Conservation (phyloP, 2,888 invertebrate species). For the Prosopocoilus inquinatus region DNA sequence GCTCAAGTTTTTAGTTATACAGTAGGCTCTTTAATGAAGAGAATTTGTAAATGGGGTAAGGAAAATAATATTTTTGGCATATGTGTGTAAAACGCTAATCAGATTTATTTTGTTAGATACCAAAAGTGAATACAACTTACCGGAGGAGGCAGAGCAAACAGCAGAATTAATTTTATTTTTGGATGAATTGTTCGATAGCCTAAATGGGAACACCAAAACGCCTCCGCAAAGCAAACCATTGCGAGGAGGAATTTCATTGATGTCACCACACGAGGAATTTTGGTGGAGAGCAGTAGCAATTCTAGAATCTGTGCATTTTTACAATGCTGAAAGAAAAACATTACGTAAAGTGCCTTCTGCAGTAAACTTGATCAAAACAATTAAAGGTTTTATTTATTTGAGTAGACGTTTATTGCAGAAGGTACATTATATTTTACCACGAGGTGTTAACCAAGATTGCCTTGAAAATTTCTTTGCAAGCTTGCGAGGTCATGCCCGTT, state of each 20-base stretch:
- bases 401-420: not conserved
- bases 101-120: not conserved
- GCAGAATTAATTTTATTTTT: not conserved
- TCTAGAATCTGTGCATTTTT: not conserved
- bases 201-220: not conserved
- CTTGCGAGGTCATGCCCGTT: no score
- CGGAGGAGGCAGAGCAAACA: not conserved
- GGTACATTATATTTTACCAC: not conserved
- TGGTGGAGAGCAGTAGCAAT: not conserved
- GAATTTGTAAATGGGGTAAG: slow-evolving; percentile 9
- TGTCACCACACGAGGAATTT: not conserved
- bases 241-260: not conserved
- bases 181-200: not conserved
- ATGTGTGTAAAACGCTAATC: no score
- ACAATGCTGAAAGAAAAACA: not conserved
- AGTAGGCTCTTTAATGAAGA: slow-evolving; percentile 9
- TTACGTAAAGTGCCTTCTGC: not conserved
- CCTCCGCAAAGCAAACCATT: not conserved
- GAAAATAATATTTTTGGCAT: no score
- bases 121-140: not conserved
- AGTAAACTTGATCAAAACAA: not conserved
- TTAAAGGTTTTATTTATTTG: not conserved
- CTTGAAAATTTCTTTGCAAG: no score
- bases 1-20: slow-evolving; percentile 11
- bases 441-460: no score